phyloP scores from a whole-genome alignment of 1,140 invertebrate species.

The Cydia strobilella region DNA sequence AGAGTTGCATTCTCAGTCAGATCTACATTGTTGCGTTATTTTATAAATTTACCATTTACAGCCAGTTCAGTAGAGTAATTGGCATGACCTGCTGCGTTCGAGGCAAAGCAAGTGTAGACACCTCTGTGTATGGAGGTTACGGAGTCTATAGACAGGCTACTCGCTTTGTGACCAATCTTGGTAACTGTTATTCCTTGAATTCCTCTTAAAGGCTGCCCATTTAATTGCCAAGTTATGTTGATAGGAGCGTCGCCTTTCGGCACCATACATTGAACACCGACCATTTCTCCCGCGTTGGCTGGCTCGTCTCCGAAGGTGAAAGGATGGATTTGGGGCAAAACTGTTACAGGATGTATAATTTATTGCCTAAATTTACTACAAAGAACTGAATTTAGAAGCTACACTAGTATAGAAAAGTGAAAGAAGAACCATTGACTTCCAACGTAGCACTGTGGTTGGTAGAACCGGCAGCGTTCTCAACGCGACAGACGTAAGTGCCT shows the following conservation, averaged over 20 bases:
- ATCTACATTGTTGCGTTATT: neutral
- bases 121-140: constrained; percentile 85
- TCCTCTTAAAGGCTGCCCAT: constrained; percentile 76
- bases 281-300: constrained; percentile 82
- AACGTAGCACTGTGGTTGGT: constrained; percentile 80
- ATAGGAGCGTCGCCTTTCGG: constrained; percentile 89
- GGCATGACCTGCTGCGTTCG: constrained; percentile 83
- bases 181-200: constrained; percentile 77
- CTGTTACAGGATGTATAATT: constrained; percentile 66
- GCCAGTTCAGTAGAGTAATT: constrained; percentile 83
- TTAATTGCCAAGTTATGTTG: constrained; percentile 85
- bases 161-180: constrained; percentile 82
- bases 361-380: constrained; percentile 37
- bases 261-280: constrained; percentile 84
- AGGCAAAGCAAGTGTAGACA: constrained; percentile 86
- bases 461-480: constrained; percentile 81
- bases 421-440: constrained; percentile 80
- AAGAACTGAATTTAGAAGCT: constrained; percentile 40
- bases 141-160: constrained; percentile 86
- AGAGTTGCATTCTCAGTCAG: neutral
- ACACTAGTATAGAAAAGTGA: constrained; percentile 47
- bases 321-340: constrained; percentile 84
- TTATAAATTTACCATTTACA: constrained; percentile 81
- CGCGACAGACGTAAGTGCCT: constrained; percentile 84
- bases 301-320: constrained; percentile 84